A percentile compares a stretch with the other conserved stretches of the same genome.
These are phyloP conservation scores for Lepus oiostolus DNA, from an alignment of 2,797 vertebrate genomes.

Conservation along the genomic window DNA sequence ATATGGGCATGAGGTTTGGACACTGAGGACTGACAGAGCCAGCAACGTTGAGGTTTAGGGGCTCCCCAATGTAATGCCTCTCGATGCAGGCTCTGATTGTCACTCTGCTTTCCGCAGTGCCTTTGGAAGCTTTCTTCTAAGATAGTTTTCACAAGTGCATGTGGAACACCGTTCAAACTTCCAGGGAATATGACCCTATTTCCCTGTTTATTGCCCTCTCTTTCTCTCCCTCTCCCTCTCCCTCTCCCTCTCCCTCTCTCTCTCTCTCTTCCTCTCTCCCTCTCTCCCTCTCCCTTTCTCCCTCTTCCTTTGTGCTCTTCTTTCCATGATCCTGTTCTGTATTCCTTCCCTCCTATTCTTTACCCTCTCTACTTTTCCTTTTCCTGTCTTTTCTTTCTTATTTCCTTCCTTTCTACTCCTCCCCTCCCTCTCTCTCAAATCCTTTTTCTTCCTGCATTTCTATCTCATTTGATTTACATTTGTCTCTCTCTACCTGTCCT, in stretches of 20 bases:
- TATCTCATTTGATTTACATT: neutral
- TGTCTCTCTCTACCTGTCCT: constrained; percentile 25
- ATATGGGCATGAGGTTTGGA: constrained; percentile 77
- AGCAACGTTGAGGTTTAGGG: constrained; percentile 76
- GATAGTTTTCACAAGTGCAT: constrained; percentile 72
- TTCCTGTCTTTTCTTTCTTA: neutral
- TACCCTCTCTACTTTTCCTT: constrained; percentile 2
- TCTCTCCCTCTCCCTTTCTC: neutral
- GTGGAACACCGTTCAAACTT: constrained; percentile 59
- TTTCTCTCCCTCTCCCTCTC: neutral
- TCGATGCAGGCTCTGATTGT: constrained; percentile 74
- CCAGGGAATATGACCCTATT: constrained; percentile 58
- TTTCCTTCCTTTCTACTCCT: neutral
- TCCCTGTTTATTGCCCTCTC: constrained; percentile 13
- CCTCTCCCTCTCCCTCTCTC: neutral
- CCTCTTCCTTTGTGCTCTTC: neutral
- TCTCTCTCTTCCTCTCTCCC: neutral
- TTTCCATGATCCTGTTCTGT: neutral
- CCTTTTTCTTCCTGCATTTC: constrained; percentile 43
- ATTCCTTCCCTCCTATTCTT: constrained; percentile 6
- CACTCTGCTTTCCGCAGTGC: constrained; percentile 74
- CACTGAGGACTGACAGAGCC: constrained; percentile 71
- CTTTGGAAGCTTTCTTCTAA: constrained; percentile 78
- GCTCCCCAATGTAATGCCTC: constrained; percentile 73
- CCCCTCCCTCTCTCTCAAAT: neutral